Percentiles rank a stretch among this genome's conserved stretches.
Conservation (phyloP, 2,797 vertebrate genomes). For the Crenichthys baileyi region DNA sequence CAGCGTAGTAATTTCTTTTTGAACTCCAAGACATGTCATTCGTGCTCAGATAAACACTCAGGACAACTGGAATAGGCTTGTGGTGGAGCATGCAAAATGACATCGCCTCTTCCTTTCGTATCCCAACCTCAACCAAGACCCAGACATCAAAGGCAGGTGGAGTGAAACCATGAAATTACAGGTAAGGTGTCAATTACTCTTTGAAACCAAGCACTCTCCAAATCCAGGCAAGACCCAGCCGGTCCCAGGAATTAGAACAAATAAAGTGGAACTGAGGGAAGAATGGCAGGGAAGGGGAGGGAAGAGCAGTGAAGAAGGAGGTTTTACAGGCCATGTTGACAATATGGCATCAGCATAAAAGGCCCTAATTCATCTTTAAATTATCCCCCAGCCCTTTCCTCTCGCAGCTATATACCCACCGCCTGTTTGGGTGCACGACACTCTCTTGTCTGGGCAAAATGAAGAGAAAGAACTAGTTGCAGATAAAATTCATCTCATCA, state of each 20-base stretch:
- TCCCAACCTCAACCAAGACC: constrained; percentile 69
- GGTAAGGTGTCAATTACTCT: constrained; percentile 89
- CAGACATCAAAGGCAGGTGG: constrained; percentile 87
- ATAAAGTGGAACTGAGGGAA: constrained; percentile 79
- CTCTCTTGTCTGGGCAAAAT: constrained; percentile 29
- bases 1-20: background rate
- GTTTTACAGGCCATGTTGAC: constrained; percentile 78
- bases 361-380: constrained; percentile 80
- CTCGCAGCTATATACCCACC: constrained; percentile 37
- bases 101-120: constrained; percentile 52
- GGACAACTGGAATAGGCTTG: constrained; percentile 52
- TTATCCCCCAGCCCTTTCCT: constrained; percentile 64
- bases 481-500: constrained; percentile 31
- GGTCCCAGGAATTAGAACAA: constrained; percentile 84
- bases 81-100: constrained; percentile 51
- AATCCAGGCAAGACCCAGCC: constrained; percentile 86
- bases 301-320: constrained; percentile 57
- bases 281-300: constrained; percentile 64
- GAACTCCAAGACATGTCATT: constrained; percentile 59
- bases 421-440: constrained; percentile 47
- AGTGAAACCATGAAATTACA: constrained; percentile 89
- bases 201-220: constrained; percentile 86
- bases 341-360: constrained; percentile 81
- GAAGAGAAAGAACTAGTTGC: constrained; percentile 20
- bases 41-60: constrained; percentile 41